Evolutionary conservation across 2,113 vertebrate genomes (phyloP).

Genomic region (Cynocephalus volans): DNA sequence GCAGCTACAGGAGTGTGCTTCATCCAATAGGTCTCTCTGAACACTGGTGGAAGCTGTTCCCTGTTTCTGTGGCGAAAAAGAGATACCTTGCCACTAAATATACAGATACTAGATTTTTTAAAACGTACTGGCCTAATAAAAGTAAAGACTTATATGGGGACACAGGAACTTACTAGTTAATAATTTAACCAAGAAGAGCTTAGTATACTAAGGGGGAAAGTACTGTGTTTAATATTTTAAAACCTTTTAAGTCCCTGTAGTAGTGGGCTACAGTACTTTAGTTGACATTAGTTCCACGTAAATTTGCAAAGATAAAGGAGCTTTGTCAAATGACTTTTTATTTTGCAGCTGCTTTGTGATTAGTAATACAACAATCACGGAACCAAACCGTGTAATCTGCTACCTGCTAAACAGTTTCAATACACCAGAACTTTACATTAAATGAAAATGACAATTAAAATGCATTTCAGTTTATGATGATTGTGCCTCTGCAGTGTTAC

Average conservation of each 20-base stretch:
- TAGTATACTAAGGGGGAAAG: background rate
- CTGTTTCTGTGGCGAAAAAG: background rate
- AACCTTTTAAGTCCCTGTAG: background rate
- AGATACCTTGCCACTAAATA: background rate
- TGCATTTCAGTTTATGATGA: constrained; percentile 23
- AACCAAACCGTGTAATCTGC: background rate
- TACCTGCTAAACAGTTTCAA: constrained; percentile 13
- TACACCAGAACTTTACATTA: background rate
- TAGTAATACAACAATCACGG: background rate
- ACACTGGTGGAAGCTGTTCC: background rate
- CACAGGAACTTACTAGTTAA: background rate
- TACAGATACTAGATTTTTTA: background rate
- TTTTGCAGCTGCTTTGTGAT: constrained; percentile 30
- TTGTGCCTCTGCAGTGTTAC: background rate
- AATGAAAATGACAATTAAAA: constrained; percentile 62
- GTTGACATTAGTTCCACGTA: constrained; percentile 12
- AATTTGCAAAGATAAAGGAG: constrained; percentile 56
- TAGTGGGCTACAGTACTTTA: background rate
- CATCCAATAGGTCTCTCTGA: background rate
- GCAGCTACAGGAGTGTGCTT: background rate
- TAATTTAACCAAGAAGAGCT: constrained; percentile 34
- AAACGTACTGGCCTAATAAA: background rate
- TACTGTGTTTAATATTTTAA: constrained; percentile 60
- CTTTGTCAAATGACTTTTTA: background rate
- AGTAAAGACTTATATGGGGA: background rate